Evolutionary conservation across 2,113 vertebrate species (phyloP), one percentile per base, ranked within the genome.

Genomic region (Psittacus erithacus): DNA sequence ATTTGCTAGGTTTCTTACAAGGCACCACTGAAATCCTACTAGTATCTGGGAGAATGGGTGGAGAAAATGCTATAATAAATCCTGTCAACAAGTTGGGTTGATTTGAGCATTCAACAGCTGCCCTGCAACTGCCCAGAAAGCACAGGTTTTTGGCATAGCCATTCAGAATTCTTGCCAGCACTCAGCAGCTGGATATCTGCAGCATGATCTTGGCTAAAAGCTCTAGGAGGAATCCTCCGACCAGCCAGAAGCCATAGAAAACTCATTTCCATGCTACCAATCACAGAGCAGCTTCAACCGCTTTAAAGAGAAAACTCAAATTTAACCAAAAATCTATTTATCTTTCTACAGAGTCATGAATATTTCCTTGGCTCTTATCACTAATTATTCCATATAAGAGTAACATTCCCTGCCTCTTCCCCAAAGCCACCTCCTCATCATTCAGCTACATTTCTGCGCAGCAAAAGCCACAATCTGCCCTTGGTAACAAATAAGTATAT

Each of bases 241-340:
- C 71, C 74, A 96, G 87, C 44, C 77, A 96, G 95, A 93, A 97
- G 87, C 79, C 47, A 62, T 43, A 78, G 88, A 88, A 97, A 96
- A 65, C 82, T 93, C 63, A 96, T 96, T 95, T 96, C 80, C 65
- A 94, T 65, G 64, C 86, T 87, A 96, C 80, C 93, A 96, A 82
- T 94, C 95, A 96, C 60, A 76, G 10, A 73, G 81, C 24, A 93
- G 83, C 87, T 89, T 93, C 65, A 93, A 95, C 67, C 71, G 67
- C 85, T 93, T 75, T 93, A 87, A 81, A 96, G 91, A 90, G 71
- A 86, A 94, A 96, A 84, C 69, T 83, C 74, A 76, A 92, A 90
- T 96, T 96, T 95, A 96, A 96, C 92, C 41, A 95, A 95, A 96
- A 94, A 96, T 87, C 96, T 95, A 92, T 96, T 96, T 95, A 96